Evolutionary conservation across 2,888 invertebrate genomes (phyloP), one percentile per base, ranked within the genome.

Genomic region (Lepidochitona cinerea): DNA sequence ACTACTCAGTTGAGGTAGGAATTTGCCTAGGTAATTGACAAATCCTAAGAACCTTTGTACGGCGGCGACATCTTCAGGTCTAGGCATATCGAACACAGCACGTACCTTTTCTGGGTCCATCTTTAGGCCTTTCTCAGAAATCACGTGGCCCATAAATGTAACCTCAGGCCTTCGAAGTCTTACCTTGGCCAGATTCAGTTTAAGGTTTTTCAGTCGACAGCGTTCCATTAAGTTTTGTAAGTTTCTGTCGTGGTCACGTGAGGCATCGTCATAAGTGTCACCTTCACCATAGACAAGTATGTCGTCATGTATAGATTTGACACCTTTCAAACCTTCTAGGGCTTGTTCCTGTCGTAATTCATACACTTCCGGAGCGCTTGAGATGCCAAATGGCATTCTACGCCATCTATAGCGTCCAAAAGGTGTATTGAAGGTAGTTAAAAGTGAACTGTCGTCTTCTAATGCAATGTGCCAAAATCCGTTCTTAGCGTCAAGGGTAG

Each of bases 101-200:
- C 75, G 59, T 12, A 79, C 72, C 49, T 79, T 79, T 12, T 68
- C 23, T 12, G 71, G 74, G 67, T 81, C 81, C 18, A 74, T 36
- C 59, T 75, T 74, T 23, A 80, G 14, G 5, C 78, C 80, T 52
- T 74, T 26, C 9, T 26, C 64, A 23, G 77, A 77, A 0, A 81
- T 36, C 0, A 80, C 4, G 32, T 81, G 79, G 12, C 81, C 81
- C 33, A 79, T 73, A 70, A 70, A 82, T 14, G 64, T 49, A 2
- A 79, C 70, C 64, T 75, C 75, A 35, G 65, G 69, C 41, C 54
- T 53, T 9, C 53, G 49, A 5, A 79, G 49, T 65, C 73, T 65
- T 18, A 78, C 37, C 67, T 81, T 79, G n/a, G 78, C 72, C 53
- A 70, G 67, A 59, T 81, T 81, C 2, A 81, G 41, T 26, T 79